Evolutionary conservation across 2,797 vertebrate genomes (phyloP).

Genomic region (Rhodeus uyekii): DNA sequence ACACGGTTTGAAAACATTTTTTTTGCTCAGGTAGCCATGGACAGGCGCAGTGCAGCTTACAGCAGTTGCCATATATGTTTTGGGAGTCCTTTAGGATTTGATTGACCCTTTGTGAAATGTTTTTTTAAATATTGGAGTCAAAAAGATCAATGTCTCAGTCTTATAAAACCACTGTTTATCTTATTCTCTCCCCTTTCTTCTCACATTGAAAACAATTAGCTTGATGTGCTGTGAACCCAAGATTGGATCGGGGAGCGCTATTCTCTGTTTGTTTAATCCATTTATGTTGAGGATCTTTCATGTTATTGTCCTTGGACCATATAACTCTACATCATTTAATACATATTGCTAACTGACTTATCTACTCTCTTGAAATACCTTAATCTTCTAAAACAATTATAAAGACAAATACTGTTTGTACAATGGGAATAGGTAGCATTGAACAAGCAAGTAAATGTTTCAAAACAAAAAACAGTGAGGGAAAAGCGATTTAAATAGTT

Average conservation of each 20-base stretch:
- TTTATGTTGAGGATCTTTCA: slow-evolving; percentile 19
- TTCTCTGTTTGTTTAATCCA: slow-evolving; percentile 40
- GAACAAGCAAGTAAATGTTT: background rate
- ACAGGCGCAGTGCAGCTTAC: background rate
- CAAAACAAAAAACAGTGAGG: background rate
- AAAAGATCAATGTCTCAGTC: background rate
- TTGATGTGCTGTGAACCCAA: slow-evolving; percentile 46
- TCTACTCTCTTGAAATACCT: slow-evolving; percentile 3
- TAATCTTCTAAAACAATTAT: slow-evolving; percentile 19
- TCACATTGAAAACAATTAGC: slow-evolving; percentile 53
- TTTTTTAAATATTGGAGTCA: background rate
- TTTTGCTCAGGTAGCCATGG: background rate
- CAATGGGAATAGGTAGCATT: slow-evolving; percentile 1
- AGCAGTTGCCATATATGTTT: background rate
- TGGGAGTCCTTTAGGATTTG: background rate
- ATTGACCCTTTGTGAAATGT: background rate
- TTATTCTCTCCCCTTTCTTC: background rate
- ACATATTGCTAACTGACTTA: background rate
- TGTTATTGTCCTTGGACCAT: slow-evolving; percentile 21
- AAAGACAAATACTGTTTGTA: slow-evolving; percentile 13
- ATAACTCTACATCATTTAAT: slow-evolving; percentile 12
- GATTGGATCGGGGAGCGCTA: slow-evolving; percentile 49
- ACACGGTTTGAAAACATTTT: background rate
- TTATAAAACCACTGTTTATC: slow-evolving; percentile 2
- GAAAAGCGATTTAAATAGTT: background rate